Conservation (phyloP, 2,888 invertebrate species). For the Coremacera marginata region DNA sequence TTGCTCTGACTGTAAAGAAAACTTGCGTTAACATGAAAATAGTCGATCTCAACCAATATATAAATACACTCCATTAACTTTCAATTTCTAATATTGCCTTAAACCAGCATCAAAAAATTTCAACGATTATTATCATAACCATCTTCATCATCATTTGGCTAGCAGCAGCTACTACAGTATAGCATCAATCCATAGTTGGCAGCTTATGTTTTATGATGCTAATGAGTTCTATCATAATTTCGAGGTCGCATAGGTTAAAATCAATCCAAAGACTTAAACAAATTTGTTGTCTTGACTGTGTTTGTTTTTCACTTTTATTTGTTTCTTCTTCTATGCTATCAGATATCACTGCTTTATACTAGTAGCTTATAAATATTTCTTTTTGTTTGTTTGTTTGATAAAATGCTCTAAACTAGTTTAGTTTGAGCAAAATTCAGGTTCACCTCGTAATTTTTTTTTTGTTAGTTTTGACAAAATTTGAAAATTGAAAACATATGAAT, state of each 20-base stretch:
- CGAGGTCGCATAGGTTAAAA: constrained; percentile 27
- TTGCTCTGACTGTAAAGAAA: no score
- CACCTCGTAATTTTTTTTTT: constrained; percentile 57
- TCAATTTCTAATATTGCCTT: no score
- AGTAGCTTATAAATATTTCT: not conserved
- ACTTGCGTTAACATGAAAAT: no score
- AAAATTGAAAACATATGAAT: not conserved
- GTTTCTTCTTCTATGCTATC: not conserved
- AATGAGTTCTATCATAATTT: not conserved
- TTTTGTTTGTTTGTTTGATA: not conserved
- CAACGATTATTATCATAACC: not conserved
- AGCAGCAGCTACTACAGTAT: not conserved
- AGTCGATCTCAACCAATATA: no score
- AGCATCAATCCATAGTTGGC: not conserved
- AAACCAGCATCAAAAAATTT: not conserved
- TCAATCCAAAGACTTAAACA: constrained; percentile 4
- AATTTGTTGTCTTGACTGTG: not conserved
- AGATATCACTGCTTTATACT: not conserved
- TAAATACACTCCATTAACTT: no score
- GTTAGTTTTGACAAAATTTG: not conserved
- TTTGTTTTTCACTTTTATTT: not conserved
- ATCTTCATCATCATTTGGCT: not conserved
- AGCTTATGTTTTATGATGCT: not conserved
- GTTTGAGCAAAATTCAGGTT: constrained; percentile 55
- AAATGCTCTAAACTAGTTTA: constrained; percentile 37